Percentiles rank a stretch among this genome's conserved stretches.
These are phyloP conservation scores for Pipistrellus pipistrellus DNA, from an alignment of 2,797 vertebrate species.

Conservation along the genomic window DNA sequence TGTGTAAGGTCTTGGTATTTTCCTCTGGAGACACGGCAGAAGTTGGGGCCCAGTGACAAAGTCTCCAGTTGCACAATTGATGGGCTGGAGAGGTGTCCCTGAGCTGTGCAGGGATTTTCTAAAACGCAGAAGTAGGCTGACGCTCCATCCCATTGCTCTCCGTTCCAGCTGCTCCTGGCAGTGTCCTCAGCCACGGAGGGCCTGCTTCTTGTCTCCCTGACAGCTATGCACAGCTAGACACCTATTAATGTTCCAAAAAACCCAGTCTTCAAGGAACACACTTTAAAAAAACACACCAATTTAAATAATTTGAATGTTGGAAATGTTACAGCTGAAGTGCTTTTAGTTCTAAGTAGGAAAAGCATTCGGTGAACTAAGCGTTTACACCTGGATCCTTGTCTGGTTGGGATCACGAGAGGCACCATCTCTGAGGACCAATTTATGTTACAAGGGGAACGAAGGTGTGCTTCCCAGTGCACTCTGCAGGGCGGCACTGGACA, in stretches of 20 bases:
- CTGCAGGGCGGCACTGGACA: not conserved
- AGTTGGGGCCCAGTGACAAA: not conserved
- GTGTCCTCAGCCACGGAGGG: not conserved
- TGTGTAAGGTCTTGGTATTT: not conserved
- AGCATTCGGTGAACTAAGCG: not conserved
- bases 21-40: not conserved
- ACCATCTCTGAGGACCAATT: not conserved
- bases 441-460: not conserved
- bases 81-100: not conserved
- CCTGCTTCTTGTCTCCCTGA: not conserved
- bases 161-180: not conserved
- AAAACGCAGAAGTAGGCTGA: not conserved
- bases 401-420: not conserved
- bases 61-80: not conserved
- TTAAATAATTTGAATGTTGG: not conserved
- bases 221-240: not conserved
- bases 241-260: not conserved
- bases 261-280: not conserved
- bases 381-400: not conserved
- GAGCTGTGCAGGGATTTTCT: not conserved
- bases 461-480: not conserved
- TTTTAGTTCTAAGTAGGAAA: not conserved
- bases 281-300: not conserved
- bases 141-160: not conserved
- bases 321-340: not conserved